Base-by-base conservation (phyloP, 2,888 invertebrate species). In the Lampropteryx suffumata region DNA sequence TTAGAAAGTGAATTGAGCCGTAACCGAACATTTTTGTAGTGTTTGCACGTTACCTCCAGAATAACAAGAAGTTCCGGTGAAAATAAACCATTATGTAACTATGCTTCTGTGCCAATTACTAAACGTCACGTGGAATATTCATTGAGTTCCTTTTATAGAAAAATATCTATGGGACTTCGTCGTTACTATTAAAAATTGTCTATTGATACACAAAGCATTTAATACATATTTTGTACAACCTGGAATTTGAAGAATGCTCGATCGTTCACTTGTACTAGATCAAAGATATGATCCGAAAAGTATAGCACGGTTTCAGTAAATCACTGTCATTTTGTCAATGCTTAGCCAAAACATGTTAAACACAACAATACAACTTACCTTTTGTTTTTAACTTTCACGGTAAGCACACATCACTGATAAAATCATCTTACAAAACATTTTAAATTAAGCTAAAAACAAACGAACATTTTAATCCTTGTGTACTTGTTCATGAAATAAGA, bases 41-140 rank as follows among this genome's bases (percentile, higher is more conserved):
- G 34, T 50, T 41, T 34, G 43, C 30, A 45, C 46, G 36, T 44
- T 44, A 48, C 72, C 62, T 77, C 67, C 71, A 67, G 84, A 80
- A 84, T 84, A 68, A 62, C 66, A 83, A 84, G 54, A 56, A 69
- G 79, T 83, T 84, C 84, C 84, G 84, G 84, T 82, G 84, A 85
- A 84, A 84, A 79, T 78, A 65, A 27, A 50, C 50, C 13, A 45
- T 84, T 83, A 72, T 52, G 56, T 69, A 83, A 60, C 39, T 32
- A 24, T 55, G 55, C 57, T 59, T 55, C 57, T 47, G 57, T 49
- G 55, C 34, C 47, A 50, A 61, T 63, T 43, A 47, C 45, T 35
- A 4, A 12, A 26, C 17, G 8, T 53, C 57, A 42, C 29, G 47
- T 47, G 32, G 70, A 61, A 69, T 71, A 59, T 49, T 64, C 46